Evolutionary conservation across 2,113 vertebrate species (phyloP).

Genomic region (Turdus rufiventris): DNA sequence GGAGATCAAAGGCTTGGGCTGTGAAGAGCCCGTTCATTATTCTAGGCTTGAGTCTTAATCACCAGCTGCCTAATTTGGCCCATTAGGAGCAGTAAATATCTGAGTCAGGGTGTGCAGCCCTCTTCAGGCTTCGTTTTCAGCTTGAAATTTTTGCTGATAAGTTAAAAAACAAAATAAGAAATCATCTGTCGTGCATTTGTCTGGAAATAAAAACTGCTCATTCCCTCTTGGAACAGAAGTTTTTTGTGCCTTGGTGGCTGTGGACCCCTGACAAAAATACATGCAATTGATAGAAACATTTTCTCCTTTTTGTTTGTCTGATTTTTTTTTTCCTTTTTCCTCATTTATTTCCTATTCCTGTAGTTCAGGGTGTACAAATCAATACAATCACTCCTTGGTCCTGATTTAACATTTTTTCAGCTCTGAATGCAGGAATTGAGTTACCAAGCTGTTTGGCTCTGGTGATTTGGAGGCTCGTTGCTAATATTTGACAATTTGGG

Average conservation of each 20-base stretch:
- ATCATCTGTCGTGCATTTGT: neutral
- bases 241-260: neutral
- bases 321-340: neutral
- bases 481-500: neutral
- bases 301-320: neutral
- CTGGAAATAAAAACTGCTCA: neutral
- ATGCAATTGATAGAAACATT: neutral
- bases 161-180: neutral
- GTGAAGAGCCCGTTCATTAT: neutral
- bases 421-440: neutral
- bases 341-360: neutral
- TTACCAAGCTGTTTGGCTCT: neutral
- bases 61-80: neutral
- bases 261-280: neutral
- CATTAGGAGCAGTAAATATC: neutral
- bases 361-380: neutral
- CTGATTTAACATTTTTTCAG: neutral
- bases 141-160: neutral
- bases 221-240: neutral
- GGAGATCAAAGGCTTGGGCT: neutral
- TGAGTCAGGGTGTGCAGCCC: accelerated
- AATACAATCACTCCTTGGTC: neutral
- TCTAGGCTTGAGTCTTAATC: neutral
- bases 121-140: neutral
- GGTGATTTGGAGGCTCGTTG: neutral